These are phyloP conservation scores for Gonatopus flavifemur DNA, from an alignment of 1,140 invertebrate species.

Conservation along the genomic window DNA sequence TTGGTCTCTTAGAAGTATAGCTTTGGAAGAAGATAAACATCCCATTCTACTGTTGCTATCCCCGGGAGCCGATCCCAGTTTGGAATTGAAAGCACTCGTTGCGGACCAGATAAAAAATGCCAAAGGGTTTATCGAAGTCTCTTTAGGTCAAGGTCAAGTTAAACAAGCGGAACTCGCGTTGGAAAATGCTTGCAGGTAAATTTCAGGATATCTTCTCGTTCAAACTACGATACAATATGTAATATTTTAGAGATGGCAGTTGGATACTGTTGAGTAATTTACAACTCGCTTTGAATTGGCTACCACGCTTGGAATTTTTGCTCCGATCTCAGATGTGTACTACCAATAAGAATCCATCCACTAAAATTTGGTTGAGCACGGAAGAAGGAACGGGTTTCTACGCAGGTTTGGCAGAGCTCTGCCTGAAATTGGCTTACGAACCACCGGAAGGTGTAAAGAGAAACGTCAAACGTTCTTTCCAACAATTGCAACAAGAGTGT, in stretches of 20 bases:
- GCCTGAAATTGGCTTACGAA: slow-evolving; percentile 86
- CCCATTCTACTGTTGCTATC: slow-evolving; percentile 73
- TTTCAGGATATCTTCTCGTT: slow-evolving; percentile 14
- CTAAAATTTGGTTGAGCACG: slow-evolving; percentile 77
- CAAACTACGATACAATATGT: background rate
- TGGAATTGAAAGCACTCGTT: slow-evolving; percentile 70
- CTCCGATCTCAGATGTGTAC: slow-evolving; percentile 67
- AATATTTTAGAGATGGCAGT: slow-evolving; percentile 60
- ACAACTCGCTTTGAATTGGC: slow-evolving; percentile 80
- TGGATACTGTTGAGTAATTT: slow-evolving; percentile 89
- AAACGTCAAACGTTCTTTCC: slow-evolving; percentile 59
- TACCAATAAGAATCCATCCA: slow-evolving; percentile 60
- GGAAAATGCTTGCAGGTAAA: slow-evolving; percentile 51
- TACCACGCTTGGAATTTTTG: slow-evolving; percentile 68
- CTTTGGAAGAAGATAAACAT: slow-evolving; percentile 48
- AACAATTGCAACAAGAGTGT: slow-evolving; percentile 41
- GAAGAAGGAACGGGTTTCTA: slow-evolving; percentile 71
- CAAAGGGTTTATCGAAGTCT: slow-evolving; percentile 61
- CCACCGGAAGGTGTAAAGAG: slow-evolving; percentile 67
- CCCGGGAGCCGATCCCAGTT: slow-evolving; percentile 76
- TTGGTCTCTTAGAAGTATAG: slow-evolving; percentile 48
- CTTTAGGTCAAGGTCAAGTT: slow-evolving; percentile 70
- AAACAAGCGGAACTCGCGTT: slow-evolving; percentile 67
- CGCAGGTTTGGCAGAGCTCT: slow-evolving; percentile 66
- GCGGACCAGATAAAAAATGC: slow-evolving; percentile 36